Conservation (phyloP, 2,797 vertebrate genomes). For the Bradypodion ventrale region DNA sequence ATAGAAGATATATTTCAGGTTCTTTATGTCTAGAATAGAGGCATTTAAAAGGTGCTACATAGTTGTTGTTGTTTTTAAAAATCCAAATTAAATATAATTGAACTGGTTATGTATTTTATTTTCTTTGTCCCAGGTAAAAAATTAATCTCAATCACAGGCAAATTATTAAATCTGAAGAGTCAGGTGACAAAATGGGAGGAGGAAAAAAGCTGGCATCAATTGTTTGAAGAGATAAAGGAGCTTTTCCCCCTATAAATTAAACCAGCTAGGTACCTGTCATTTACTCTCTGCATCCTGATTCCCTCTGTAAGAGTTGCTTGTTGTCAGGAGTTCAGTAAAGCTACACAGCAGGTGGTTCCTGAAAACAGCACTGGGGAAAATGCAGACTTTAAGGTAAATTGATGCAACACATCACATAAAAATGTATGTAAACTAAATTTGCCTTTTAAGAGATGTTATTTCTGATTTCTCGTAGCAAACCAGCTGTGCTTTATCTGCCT, state of each 20-base stretch:
- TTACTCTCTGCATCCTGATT: constrained; percentile 36
- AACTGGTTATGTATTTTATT: background rate
- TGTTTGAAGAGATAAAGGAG: constrained; percentile 38
- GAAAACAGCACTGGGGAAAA: background rate
- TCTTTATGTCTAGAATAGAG: background rate
- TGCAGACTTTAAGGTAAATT: constrained; percentile 19
- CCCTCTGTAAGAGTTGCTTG: constrained; percentile 8
- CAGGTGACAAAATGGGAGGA: constrained; percentile 47
- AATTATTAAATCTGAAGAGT: constrained; percentile 53
- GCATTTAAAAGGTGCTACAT: background rate
- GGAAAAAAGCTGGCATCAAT: constrained; percentile 41
- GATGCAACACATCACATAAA: background rate
- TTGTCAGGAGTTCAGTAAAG: background rate
- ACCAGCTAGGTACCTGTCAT: constrained; percentile 16
- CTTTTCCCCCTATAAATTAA: constrained; percentile 37
- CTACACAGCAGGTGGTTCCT: constrained; percentile 10
- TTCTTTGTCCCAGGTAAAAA: constrained; percentile 32
- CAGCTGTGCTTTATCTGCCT: background rate
- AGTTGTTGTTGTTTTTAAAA: no score
- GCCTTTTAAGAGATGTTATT: background rate
- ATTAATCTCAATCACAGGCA: constrained; percentile 19
- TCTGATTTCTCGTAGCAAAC: background rate
- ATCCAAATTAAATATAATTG: background rate
- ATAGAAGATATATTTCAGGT: background rate
- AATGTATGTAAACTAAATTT: background rate